Conservation (phyloP, 2,113 vertebrate species). For the Nyctereutes procyonoides region DNA sequence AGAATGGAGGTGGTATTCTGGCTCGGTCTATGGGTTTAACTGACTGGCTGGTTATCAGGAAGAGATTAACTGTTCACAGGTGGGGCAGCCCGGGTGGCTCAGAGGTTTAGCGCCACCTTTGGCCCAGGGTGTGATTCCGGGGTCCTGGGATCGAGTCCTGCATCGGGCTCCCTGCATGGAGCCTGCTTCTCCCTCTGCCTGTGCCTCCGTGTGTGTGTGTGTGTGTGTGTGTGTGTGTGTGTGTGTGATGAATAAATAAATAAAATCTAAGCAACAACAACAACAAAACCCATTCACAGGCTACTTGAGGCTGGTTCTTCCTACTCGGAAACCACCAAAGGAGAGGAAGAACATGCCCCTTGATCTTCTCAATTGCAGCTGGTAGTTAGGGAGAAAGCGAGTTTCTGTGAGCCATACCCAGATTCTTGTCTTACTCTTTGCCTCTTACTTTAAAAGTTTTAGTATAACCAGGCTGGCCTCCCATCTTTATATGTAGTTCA, state of each 20-base stretch:
- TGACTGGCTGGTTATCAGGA: background rate
- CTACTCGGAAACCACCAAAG: background rate
- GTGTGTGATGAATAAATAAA: too few relatives aligned
- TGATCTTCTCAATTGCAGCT: background rate
- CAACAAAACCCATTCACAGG: background rate
- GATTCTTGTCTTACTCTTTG: background rate
- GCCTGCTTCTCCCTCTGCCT: too few relatives aligned
- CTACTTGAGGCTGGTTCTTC: background rate
- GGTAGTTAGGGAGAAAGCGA: background rate
- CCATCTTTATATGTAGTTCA: constrained; percentile 18
- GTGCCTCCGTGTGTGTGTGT: too few relatives aligned
- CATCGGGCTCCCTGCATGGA: too few relatives aligned
- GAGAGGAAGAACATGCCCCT: background rate
- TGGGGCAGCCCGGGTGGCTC: background rate
- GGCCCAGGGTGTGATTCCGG: too few relatives aligned
- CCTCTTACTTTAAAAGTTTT: constrained; percentile 23
- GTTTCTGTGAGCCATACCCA: background rate
- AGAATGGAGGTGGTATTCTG: background rate
- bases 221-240: too few relatives aligned
- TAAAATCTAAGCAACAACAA: too few relatives aligned
- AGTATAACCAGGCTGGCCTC: constrained; percentile 15
- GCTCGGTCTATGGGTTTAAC: background rate
- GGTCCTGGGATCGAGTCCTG: too few relatives aligned
- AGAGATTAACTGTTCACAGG: background rate
- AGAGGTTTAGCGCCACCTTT: too few relatives aligned